Base-by-base conservation (phyloP, 2,113 vertebrate species). In the Addax nasomaculatus region DNA sequence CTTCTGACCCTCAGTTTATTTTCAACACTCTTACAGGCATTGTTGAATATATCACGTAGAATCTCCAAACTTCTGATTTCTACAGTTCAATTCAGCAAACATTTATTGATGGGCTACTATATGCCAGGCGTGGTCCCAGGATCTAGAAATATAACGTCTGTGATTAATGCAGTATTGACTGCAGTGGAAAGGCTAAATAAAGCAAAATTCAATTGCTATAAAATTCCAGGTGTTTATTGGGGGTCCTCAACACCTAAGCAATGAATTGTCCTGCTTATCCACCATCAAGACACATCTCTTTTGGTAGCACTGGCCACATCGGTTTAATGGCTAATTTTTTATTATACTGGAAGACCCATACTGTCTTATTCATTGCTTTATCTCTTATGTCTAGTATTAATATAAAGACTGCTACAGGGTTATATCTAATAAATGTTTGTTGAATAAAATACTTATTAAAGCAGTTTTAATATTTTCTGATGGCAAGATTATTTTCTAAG, bases 391-490 rank as follows among this genome's bases (percentile, higher is more conserved):
- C 58, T 88, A 89, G 21, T 62, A 47, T 78, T 88, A 89, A 17
- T 62, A 67, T 78, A 36, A 80, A 60, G 14, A 47, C 33, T 89
- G 10, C 78, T 88, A 29, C 15, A 25, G 55, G 43, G 45, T 58
- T 23, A 85, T 67, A 78, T 2, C 23, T 96, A 64, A 91, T 70
- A 79, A 79, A 94, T 58, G 12, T 13, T 85, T 89, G 7, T 51
- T 97, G 30, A 96, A 93, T 84, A 73, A 84, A 84, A 84, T 90
- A 87, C 51, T 7, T 19, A 81, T 43, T 93, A 95, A 89, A 95
- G 29, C 16, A 92, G 60, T 49, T 89, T 73, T 70, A 57, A 47
- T 92, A 17, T 29, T 57, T 97, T 94, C 47, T 78, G 25, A 53
- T 58, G 49, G 39, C 25, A 85, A 89, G 55, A 89, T 94, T 92